Conservation (phyloP, 2,888 invertebrate species). For the Tipula lateralis region DNA sequence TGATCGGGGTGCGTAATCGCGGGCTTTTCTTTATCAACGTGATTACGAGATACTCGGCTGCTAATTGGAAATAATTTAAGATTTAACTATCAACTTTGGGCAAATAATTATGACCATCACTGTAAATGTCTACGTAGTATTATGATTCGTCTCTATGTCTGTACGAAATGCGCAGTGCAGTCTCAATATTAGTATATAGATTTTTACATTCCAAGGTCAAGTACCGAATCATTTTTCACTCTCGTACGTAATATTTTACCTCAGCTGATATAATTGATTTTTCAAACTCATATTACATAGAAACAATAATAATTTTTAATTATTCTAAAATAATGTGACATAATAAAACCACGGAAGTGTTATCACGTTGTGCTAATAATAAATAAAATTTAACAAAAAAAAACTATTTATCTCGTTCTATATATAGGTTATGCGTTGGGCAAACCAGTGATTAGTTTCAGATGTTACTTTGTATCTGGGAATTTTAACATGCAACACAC, state of each 20-base stretch:
- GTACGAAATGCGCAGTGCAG: not conserved
- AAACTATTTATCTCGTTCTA: not conserved
- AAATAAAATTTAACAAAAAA: not conserved
- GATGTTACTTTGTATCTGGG: not conserved
- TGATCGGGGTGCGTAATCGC: too few relatives aligned
- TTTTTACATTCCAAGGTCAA: not conserved
- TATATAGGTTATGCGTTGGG: not conserved
- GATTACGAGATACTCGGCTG: too few relatives aligned
- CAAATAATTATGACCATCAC: too few relatives aligned
- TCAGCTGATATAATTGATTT: not conserved
- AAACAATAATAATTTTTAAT: not conserved
- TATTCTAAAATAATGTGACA: not conserved
- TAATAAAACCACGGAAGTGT: not conserved
- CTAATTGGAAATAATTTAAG: too few relatives aligned
- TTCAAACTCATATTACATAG: not conserved
- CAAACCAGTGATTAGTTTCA: not conserved
- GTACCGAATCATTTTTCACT: not conserved
- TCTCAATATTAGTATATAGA: not conserved
- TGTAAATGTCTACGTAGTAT: too few relatives aligned
- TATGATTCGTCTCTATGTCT: not conserved
- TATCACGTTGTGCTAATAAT: not conserved
- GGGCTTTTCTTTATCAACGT: too few relatives aligned
- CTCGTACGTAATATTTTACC: not conserved
- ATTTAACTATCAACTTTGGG: too few relatives aligned
- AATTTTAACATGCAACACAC: not conserved